phyloP scores from a whole-genome alignment of 2,888 invertebrate species.

The Heliconius ethilla region DNA sequence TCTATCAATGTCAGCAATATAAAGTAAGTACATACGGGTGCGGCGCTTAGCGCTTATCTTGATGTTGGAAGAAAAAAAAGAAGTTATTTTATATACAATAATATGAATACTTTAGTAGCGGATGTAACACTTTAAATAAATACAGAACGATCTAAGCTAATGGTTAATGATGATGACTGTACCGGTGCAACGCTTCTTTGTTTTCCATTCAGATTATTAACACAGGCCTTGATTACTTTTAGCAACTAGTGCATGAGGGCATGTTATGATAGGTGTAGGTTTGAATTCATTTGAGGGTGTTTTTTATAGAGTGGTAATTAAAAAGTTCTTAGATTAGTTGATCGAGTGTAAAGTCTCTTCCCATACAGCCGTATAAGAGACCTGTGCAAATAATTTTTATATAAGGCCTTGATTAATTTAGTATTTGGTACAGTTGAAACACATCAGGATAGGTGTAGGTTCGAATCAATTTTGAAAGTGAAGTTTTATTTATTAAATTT shows the following conservation, averaged over 20 bases:
- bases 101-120: slow-evolving; percentile 47
- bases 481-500: neutral
- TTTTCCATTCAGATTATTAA: slow-evolving; percentile 27
- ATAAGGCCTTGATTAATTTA: too few species aligned
- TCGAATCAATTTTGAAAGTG: neutral
- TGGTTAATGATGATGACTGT: slow-evolving; percentile 51
- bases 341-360: neutral
- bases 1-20: slow-evolving; percentile 44
- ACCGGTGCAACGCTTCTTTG: slow-evolving; percentile 29
- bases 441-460: neutral
- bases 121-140: slow-evolving; percentile 52
- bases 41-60: slow-evolving; percentile 23
- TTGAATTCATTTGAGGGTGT: neutral
- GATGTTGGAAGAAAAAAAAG: slow-evolving; percentile 13
- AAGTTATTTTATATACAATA: slow-evolving; percentile 38
- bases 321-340: neutral
- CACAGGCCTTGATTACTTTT: slow-evolving; percentile 27
- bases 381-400: too few species aligned
- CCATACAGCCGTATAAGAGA: too few species aligned
- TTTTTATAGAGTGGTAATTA: neutral
- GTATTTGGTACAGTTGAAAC: too few species aligned
- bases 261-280: neutral
- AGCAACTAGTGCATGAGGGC: neutral
- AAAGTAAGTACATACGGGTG: slow-evolving; percentile 27
- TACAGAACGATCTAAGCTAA: slow-evolving; percentile 46